These are phyloP conservation scores for Kradibia gibbosae DNA, from an alignment of 1,140 invertebrate genomes.

Conservation along the genomic window DNA sequence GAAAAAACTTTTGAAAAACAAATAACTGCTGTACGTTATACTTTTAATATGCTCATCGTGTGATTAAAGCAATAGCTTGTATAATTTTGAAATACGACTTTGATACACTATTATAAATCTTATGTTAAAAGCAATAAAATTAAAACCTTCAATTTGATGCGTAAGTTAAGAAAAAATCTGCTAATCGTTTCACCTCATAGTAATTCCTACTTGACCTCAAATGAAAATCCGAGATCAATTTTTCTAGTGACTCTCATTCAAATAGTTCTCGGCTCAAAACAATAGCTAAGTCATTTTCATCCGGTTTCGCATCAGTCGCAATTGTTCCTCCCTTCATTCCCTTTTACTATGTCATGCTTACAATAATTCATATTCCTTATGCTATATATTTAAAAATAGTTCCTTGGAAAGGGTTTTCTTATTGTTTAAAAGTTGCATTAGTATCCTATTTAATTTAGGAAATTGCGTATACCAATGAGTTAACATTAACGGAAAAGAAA, in stretches of 20 bases:
- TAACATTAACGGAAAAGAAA: background rate
- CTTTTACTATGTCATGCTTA: background rate
- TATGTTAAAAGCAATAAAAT: no score
- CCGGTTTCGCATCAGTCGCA: constrained; percentile 15
- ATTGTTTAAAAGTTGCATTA: background rate
- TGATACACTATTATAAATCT: no score
- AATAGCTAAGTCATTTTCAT: constrained; percentile 42
- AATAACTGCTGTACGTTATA: no score
- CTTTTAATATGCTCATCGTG: no score
- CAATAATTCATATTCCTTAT: background rate
- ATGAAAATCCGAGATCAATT: constrained; percentile 29
- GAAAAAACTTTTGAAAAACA: no score
- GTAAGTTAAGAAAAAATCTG: no score
- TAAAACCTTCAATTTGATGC: no score
- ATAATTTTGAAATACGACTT: no score
- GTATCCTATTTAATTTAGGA: background rate
- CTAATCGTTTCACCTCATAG: no score
- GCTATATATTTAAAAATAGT: constrained; percentile 45
- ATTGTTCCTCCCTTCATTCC: constrained; percentile 41
- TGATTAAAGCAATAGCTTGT: no score
- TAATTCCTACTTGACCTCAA: constrained; percentile 19
- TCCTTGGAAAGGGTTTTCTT: constrained; percentile 3
- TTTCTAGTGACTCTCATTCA: constrained; percentile 12
- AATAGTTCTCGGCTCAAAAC: constrained; percentile 19
- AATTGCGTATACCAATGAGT: background rate